phyloP scores from a whole-genome alignment of 2,888 invertebrate genomes.

The Hylaea fasciaria region DNA sequence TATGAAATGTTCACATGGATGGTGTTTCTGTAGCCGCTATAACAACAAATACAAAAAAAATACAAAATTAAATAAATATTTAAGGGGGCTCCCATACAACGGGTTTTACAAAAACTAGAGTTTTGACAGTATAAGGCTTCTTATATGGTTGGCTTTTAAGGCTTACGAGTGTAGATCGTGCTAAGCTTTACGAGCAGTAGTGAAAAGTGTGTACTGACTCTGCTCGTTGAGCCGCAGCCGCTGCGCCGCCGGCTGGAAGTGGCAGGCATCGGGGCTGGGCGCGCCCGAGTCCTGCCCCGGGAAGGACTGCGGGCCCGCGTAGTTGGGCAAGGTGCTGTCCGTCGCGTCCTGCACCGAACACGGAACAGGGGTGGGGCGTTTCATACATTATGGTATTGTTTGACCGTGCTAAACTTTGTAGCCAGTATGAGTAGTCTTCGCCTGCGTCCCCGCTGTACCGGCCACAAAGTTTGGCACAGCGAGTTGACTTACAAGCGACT shows the following conservation, averaged over 20 bases:
- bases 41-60: too few relatives aligned
- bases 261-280: constrained; percentile 71
- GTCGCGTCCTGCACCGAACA: constrained; percentile 38
- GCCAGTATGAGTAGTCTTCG: neutral
- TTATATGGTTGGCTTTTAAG: too few relatives aligned
- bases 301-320: constrained; percentile 57
- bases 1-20: too few relatives aligned
- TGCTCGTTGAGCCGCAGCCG: constrained; percentile 76
- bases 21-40: too few relatives aligned
- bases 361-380: neutral
- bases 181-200: too few relatives aligned
- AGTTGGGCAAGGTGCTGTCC: constrained; percentile 59
- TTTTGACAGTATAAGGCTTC: too few relatives aligned
- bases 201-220: constrained; percentile 58
- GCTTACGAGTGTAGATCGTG: too few relatives aligned
- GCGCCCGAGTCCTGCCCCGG: constrained; percentile 73
- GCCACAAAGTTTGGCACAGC: neutral
- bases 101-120: too few relatives aligned
- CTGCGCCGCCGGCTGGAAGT: constrained; percentile 72
- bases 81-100: too few relatives aligned
- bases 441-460: too few relatives aligned
- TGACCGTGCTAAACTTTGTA: neutral
- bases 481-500: constrained; percentile 60
- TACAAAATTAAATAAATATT: too few relatives aligned
- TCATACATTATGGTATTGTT: neutral